Conservation (phyloP, 2,888 invertebrate species). For the Chaetoderma sp. region DNA sequence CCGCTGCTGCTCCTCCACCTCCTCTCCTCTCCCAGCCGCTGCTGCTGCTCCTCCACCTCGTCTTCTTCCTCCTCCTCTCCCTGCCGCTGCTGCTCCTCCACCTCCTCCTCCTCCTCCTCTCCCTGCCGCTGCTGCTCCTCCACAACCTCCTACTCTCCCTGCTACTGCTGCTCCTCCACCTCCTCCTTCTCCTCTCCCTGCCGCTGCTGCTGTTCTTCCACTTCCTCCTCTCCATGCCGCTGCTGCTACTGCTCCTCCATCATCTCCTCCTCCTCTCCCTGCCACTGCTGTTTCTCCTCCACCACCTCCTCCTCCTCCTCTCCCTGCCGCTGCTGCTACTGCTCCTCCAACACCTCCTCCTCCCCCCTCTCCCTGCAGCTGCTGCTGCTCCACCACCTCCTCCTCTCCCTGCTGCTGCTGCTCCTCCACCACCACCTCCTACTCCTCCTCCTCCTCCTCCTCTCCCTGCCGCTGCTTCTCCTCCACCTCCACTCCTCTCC, state of each 20-base stretch:
- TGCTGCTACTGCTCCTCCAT: not conserved
- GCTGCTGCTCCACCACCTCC: not conserved
- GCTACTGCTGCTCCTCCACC: not conserved
- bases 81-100: not conserved
- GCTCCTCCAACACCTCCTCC: no score
- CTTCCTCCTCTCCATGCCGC: not conserved
- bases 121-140: no score
- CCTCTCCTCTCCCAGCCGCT: no score
- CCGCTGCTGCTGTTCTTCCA: not conserved
- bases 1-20: conserved; percentile 11
- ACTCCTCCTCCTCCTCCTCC: conserved; percentile 27
- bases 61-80: not conserved
- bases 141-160: conserved; percentile 11
- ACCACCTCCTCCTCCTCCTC: not conserved
- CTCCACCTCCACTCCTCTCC: no score
- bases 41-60: not conserved
- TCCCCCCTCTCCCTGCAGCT: no score
- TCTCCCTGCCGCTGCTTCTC: no score
- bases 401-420: not conserved
- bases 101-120: not conserved
- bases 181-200: no score
- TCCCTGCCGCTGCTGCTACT: not conserved
- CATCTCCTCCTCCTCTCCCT: no score
- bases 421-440: conserved; percentile 29
- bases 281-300: conserved; percentile 11